These are phyloP conservation scores for Astreopora myriophthalma DNA, from an alignment of 64 coral and sea anemone species.

Conservation along the genomic window DNA sequence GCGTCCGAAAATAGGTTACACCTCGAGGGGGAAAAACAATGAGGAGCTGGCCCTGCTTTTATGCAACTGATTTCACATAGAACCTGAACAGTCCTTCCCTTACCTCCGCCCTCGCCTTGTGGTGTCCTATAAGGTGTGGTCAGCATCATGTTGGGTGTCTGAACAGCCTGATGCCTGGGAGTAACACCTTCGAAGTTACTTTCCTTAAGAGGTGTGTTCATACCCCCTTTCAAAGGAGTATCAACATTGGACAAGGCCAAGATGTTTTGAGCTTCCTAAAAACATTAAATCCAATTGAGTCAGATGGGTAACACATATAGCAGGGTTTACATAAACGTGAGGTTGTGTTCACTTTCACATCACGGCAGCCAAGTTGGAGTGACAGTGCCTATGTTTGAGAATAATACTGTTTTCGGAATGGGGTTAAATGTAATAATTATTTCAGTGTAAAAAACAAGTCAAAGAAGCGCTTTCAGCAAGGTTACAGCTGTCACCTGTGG, in stretches of 20 bases:
- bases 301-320: neutral
- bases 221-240: constrained; percentile 93
- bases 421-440: too few species aligned
- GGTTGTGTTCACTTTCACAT: too few species aligned
- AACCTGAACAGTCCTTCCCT: neutral
- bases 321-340: too few species aligned
- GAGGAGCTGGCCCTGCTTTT: too few species aligned
- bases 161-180: constrained; percentile 81
- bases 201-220: constrained; percentile 93
- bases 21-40: too few species aligned
- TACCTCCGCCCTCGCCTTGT: constrained; percentile 82
- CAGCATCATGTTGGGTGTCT: constrained; percentile 95
- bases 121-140: constrained; percentile 94
- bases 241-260: constrained; percentile 95
- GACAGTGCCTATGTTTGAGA: too few species aligned
- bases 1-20: too few species aligned
- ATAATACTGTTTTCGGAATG: too few species aligned
- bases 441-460: too few species aligned
- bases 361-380: too few species aligned
- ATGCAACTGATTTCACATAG: neutral
- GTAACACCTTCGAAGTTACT: constrained; percentile 97
- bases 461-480: too few species aligned
- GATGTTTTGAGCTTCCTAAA: constrained; percentile 97
- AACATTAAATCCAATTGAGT: neutral
- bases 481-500: too few species aligned